Evolutionary conservation across 1,140 invertebrate species (phyloP).

Genomic region (Teleopsis dalmanni): DNA sequence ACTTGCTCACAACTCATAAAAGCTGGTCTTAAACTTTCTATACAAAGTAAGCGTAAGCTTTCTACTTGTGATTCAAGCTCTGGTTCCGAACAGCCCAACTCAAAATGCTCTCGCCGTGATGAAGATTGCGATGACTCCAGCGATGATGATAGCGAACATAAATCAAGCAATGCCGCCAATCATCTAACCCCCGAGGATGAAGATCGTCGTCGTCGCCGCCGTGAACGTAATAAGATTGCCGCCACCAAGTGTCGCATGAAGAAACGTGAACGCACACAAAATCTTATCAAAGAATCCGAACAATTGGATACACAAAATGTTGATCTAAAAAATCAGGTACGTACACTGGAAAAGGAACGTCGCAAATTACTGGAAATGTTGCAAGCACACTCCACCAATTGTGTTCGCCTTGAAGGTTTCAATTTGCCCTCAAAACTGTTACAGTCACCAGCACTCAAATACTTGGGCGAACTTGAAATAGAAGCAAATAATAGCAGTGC

Average conservation of each 20-base stretch:
- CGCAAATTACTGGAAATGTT: slow-evolving; percentile 57
- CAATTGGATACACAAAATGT: slow-evolving; percentile 79
- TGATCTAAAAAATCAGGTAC: slow-evolving; percentile 72
- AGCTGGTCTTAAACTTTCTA: slow-evolving; percentile 77
- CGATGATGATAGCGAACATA: slow-evolving; percentile 37
- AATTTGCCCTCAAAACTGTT: slow-evolving; percentile 28
- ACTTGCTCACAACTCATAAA: slow-evolving; percentile 87
- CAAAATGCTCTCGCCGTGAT: slow-evolving; percentile 36
- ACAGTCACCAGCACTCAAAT: slow-evolving; percentile 37
- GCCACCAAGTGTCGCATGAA: slow-evolving; percentile 92
- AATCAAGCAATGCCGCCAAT: slow-evolving; percentile 24
- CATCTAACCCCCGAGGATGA: slow-evolving; percentile 82
- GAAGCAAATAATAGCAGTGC: slow-evolving; percentile 2
- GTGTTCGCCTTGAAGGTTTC: slow-evolving; percentile 46
- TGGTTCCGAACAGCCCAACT: slow-evolving; percentile 48
- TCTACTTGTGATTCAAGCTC: slow-evolving; percentile 53
- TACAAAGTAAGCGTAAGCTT: slow-evolving; percentile 77
- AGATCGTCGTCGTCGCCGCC: slow-evolving; percentile 68
- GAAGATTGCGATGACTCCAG: slow-evolving; percentile 36
- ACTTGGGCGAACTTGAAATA: slow-evolving; percentile 25
- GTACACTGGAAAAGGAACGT: slow-evolving; percentile 56
- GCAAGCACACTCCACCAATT: slow-evolving; percentile 50
- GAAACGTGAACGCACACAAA: slow-evolving; percentile 82
- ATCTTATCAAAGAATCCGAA: slow-evolving; percentile 80
- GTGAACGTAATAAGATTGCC: slow-evolving; percentile 90